phyloP scores from a whole-genome alignment of 2,888 invertebrate genomes.

The Carterocephalus palaemon region DNA sequence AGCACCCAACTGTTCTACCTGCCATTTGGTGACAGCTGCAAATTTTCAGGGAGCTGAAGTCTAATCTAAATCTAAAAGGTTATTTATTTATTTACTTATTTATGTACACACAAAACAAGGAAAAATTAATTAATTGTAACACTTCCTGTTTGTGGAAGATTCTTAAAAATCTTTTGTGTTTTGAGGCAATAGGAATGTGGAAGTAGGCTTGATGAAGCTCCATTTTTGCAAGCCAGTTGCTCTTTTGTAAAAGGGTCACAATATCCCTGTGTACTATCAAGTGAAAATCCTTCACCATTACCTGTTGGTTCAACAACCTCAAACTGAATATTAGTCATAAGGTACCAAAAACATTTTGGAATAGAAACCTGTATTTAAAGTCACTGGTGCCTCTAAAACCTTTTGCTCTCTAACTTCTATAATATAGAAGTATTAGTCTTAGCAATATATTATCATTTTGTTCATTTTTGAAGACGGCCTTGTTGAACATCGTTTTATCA shows the following conservation, averaged over 20 bases:
- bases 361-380: conserved; percentile 10
- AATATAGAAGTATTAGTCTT: too few relatives aligned
- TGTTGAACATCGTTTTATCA: neutral
- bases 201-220: conserved; percentile 35
- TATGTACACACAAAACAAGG: too few relatives aligned
- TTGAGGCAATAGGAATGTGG: conserved; percentile 27
- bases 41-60: conserved; percentile 19
- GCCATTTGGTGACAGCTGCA: conserved; percentile 17
- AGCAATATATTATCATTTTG: neutral
- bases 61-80: conserved; percentile 29
- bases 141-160: conserved; percentile 9
- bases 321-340: conserved; percentile 5
- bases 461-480: neutral
- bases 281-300: neutral
- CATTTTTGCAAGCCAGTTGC: conserved; percentile 35
- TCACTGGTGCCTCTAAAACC: too few relatives aligned
- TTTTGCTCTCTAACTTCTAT: neutral
- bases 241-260: conserved; percentile 33
- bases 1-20: conserved; percentile 7
- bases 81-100: too few relatives aligned
- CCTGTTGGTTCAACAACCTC: neutral
- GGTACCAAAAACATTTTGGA: conserved; percentile 14
- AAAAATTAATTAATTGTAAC: conserved; percentile 7
- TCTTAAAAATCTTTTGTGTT: conserved; percentile 6
- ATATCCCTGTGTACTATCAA: conserved; percentile 5